Conservation (phyloP, 2,797 vertebrate genomes). For the Delichon dasypus region DNA sequence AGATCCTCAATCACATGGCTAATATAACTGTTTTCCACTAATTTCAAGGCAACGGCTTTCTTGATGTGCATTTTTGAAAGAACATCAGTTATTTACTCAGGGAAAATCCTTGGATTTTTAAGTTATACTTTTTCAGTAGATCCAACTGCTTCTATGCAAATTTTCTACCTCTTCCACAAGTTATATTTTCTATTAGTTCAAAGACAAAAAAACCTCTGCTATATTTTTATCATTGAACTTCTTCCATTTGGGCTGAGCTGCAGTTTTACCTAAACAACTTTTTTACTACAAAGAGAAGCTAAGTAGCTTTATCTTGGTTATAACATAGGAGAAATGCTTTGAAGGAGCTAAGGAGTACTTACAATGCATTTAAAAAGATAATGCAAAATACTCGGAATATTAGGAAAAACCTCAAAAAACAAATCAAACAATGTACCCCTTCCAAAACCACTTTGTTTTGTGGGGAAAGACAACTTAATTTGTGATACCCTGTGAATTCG, state of each 20-base stretch:
- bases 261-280: background rate
- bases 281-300: background rate
- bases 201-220: background rate
- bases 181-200: background rate
- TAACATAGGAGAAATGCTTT: background rate
- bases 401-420: background rate
- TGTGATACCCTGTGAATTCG: background rate
- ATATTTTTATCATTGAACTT: background rate
- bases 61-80: background rate
- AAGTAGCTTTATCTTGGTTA: background rate
- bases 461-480: background rate
- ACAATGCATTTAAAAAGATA: background rate
- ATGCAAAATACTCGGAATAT: background rate
- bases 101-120: background rate
- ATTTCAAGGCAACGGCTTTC: background rate
- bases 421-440: fast-evolving
- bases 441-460: background rate
- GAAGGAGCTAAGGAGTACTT: background rate
- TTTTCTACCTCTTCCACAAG: background rate
- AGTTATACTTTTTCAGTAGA: background rate
- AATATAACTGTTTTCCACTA: background rate
- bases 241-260: background rate
- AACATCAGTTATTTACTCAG: background rate
- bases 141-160: background rate
- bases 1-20: background rate